phyloP scores from a whole-genome alignment of 2,888 invertebrate genomes.

The Cantharis rufa region DNA sequence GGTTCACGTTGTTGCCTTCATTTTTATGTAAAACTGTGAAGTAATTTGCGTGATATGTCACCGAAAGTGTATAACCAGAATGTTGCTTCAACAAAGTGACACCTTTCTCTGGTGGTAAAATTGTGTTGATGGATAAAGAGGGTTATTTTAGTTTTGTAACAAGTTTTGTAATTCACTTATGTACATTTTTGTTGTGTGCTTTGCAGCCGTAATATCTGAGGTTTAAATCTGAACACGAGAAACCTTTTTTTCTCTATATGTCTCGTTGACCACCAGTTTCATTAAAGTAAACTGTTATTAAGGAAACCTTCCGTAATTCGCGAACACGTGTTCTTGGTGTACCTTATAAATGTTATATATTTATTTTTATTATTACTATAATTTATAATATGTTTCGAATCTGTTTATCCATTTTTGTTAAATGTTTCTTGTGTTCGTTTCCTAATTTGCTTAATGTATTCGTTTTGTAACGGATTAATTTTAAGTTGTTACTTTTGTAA shows the following conservation, averaged over 20 bases:
- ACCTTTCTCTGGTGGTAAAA: neutral
- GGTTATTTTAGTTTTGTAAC: neutral
- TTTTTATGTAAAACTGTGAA: neutral
- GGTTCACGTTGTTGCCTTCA: neutral
- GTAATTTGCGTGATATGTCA: neutral
- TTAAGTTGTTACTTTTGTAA: neutral
- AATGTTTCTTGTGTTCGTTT: neutral
- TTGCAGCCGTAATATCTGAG: neutral
- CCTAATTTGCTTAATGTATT: neutral
- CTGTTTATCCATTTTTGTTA: neutral
- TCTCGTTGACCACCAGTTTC: no score
- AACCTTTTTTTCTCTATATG: neutral
- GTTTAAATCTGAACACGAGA: neutral
- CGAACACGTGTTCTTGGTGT: neutral
- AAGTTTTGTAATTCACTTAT: no score
- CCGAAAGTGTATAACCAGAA: neutral
- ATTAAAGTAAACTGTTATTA: neutral
- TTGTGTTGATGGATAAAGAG: neutral
- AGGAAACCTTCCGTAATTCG: neutral
- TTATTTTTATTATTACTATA: neutral
- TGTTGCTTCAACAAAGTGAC: neutral
- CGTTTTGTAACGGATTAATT: neutral
- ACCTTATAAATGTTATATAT: neutral
- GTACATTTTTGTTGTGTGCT: no score
- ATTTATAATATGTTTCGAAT: neutral